Evolutionary conservation across 2,888 invertebrate species (phyloP).

Genomic region (Trissoscelio sp.): DNA sequence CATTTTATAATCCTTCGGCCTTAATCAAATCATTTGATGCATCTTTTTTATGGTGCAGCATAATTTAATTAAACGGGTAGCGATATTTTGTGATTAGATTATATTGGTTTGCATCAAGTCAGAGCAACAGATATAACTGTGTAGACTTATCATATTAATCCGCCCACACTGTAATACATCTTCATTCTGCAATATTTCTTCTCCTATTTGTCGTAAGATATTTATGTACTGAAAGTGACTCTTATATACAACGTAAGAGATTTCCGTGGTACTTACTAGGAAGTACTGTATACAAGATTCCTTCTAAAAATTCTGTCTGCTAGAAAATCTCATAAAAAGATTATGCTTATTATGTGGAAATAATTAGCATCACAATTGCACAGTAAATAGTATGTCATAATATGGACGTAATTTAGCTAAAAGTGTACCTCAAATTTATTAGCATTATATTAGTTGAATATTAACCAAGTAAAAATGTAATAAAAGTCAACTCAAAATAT

Average conservation of each 20-base stretch:
- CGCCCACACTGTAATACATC: conserved; percentile 13
- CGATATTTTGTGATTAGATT: too few relatives aligned
- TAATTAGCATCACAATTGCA: neutral
- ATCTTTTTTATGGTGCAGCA: neutral
- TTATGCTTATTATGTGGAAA: neutral
- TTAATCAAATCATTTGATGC: neutral
- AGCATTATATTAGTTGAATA: too few relatives aligned
- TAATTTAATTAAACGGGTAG: neutral
- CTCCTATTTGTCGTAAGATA: conserved; percentile 31
- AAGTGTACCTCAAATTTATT: too few relatives aligned
- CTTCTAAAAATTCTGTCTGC: neutral
- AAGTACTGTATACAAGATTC: conserved; percentile 6
- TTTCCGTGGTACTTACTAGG: conserved; percentile 8
- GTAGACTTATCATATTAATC: conserved; percentile 42
- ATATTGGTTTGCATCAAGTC: too few relatives aligned
- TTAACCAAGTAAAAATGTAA: too few relatives aligned
- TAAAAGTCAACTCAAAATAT: too few relatives aligned
- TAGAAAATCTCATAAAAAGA: neutral
- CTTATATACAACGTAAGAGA: conserved; percentile 18
- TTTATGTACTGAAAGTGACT: conserved; percentile 39
- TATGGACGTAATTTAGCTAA: too few relatives aligned
- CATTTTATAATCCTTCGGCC: neutral
- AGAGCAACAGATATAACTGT: neutral
- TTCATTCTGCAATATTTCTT: conserved; percentile 42
- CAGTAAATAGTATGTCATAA: too few relatives aligned